phyloP scores from a whole-genome alignment of 2,888 invertebrate genomes.

The Cantharis nigra region DNA sequence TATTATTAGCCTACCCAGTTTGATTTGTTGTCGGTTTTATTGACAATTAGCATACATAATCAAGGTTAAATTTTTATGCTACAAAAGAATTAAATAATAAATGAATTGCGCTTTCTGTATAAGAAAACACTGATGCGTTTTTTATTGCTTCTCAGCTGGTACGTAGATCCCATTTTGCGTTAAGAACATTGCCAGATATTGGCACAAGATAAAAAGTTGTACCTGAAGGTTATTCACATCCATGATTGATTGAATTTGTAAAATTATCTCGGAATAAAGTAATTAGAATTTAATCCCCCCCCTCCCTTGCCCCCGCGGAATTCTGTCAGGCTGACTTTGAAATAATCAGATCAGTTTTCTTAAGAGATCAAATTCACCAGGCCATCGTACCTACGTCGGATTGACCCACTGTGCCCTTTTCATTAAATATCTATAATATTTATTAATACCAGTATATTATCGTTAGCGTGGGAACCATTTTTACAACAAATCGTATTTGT shows the following conservation, averaged over 20 bases:
- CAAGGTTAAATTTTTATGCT: slow-evolving; percentile 2
- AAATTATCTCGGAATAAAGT: background rate
- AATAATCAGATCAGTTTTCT: too few relatives aligned
- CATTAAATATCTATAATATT: too few relatives aligned
- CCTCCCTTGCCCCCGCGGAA: background rate
- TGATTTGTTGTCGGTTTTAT: slow-evolving; percentile 9
- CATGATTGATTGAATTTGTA: background rate
- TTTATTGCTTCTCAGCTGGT: background rate
- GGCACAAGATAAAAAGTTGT: background rate
- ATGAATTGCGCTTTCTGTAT: background rate
- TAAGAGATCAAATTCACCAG: too few relatives aligned
- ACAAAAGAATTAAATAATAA: background rate
- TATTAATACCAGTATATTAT: too few relatives aligned
- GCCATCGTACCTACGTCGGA: too few relatives aligned
- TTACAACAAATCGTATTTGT: too few relatives aligned
- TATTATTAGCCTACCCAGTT: slow-evolving; percentile 8
- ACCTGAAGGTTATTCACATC: background rate
- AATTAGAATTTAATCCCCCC: background rate
- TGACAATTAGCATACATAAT: slow-evolving; percentile 20
- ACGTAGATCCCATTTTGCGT: background rate
- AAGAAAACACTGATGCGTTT: background rate
- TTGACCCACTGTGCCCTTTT: too few relatives aligned
- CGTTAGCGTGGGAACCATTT: too few relatives aligned
- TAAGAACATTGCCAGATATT: background rate
- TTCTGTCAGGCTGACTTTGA: background rate